These are phyloP conservation scores for Loriculus beryllinus DNA, from an alignment of 2,797 vertebrate genomes.

Conservation along the genomic window DNA sequence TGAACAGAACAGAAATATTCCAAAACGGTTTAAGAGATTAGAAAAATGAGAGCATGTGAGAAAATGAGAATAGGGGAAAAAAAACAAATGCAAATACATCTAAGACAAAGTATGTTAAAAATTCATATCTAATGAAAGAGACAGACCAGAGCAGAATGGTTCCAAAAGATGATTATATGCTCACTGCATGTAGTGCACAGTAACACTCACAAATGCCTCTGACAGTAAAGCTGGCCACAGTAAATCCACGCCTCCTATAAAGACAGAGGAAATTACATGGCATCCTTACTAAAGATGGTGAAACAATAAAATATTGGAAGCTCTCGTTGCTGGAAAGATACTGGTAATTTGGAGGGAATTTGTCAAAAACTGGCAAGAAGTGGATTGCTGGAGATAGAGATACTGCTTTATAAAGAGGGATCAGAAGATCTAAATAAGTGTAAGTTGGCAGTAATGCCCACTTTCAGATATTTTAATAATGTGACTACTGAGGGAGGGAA, in stretches of 20 bases:
- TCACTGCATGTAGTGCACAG: background rate
- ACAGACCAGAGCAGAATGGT: background rate
- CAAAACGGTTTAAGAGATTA: background rate
- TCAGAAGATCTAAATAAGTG: conserved; percentile 8
- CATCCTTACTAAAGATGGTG: background rate
- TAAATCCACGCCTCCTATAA: conserved; percentile 9
- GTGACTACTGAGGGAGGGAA: background rate
- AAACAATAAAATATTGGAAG: conserved; percentile 29
- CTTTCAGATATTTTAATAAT: conserved; percentile 9
- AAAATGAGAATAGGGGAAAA: background rate
- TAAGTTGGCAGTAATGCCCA: background rate
- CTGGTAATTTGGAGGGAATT: conserved; percentile 24
- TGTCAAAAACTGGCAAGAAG: conserved; percentile 31
- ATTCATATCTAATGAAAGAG: background rate
- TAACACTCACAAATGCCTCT: background rate
- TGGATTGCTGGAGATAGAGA: background rate
- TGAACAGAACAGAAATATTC: background rate
- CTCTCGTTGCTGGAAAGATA: conserved; percentile 1
- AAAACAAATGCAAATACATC: background rate
- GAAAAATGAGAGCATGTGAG: background rate
- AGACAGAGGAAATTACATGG: conserved; percentile 23
- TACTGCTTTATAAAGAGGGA: background rate
- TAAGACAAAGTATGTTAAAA: background rate
- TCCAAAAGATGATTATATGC: background rate
- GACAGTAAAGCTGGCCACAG: conserved; percentile 5